Conservation (phyloP, 2,888 invertebrate genomes). For the Osmoderma eremita region DNA sequence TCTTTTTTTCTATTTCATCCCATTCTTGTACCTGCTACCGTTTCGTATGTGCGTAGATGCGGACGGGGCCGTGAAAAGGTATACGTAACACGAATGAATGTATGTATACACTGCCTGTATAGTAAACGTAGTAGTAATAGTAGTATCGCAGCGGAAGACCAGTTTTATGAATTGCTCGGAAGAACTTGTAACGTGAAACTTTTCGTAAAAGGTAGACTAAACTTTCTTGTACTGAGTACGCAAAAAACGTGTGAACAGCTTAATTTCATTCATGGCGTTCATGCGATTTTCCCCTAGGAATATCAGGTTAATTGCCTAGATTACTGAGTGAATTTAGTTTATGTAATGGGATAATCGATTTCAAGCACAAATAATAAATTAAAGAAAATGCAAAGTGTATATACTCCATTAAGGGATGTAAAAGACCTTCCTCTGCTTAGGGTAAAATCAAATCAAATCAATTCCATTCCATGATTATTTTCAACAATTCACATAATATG, state of each 20-base stretch:
- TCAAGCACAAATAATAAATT: no score
- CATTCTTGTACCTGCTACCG: constrained; percentile 30
- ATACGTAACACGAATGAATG: background rate
- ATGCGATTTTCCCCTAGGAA: no score
- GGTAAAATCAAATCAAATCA: no score
- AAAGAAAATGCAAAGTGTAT: no score
- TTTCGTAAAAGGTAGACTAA: constrained; percentile 26
- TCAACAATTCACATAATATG: no score
- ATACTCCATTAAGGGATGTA: no score
- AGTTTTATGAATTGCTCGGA: constrained; percentile 31
- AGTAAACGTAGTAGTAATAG: constrained; percentile 15
- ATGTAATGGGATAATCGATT: no score
- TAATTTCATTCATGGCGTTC: constrained; percentile 7
- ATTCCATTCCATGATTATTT: no score
- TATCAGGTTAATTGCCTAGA: no score
- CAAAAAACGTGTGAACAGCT: constrained; percentile 28
- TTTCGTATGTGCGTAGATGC: constrained; percentile 7
- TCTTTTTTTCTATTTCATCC: background rate
- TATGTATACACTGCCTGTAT: background rate
- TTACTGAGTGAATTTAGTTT: no score
- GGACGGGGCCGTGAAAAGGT: background rate
- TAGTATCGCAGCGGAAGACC: constrained; percentile 29
- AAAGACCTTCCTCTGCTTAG: no score
- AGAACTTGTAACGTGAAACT: constrained; percentile 35
- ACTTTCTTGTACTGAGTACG: background rate